A percentile compares a stretch with the other conserved stretches of the same genome.
Evolutionary conservation across 2,888 invertebrate species (phyloP).

Genomic region (Tethea ocularis): DNA sequence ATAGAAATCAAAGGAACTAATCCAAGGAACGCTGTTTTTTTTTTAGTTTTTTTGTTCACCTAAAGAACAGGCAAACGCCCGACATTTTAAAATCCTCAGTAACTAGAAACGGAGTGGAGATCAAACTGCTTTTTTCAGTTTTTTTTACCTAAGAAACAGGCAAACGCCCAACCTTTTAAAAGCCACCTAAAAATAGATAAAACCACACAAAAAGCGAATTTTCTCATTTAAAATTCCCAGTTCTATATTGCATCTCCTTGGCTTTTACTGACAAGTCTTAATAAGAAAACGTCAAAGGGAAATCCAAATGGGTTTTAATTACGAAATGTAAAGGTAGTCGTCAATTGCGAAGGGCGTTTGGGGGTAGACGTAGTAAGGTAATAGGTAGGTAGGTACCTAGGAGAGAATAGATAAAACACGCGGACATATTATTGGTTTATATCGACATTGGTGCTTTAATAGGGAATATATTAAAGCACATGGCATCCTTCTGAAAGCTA

Average conservation of each 20-base stretch:
- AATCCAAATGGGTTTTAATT: constrained; percentile 15
- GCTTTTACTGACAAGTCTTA: constrained; percentile 9
- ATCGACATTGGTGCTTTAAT: too few relatives aligned
- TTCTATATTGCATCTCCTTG: neutral
- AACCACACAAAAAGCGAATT: neutral
- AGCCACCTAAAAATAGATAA: neutral
- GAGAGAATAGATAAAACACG: neutral
- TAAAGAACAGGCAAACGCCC: too few relatives aligned
- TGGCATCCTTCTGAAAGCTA: too few relatives aligned
- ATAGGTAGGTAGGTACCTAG: neutral
- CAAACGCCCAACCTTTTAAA: too few relatives aligned
- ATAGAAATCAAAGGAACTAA: too few relatives aligned
- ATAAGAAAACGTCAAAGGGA: constrained; percentile 8
- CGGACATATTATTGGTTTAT: neutral
- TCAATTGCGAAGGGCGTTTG: neutral
- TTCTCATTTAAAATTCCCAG: neutral
- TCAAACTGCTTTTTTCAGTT: too few relatives aligned
- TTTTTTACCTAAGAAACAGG: too few relatives aligned
- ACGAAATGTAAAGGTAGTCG: neutral
- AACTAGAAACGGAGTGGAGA: too few relatives aligned
- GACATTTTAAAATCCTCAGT: too few relatives aligned
- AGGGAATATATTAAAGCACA: too few relatives aligned
- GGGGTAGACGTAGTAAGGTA: neutral
- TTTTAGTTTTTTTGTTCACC: too few relatives aligned
- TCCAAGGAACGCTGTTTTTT: too few relatives aligned